Base-by-base conservation (phyloP, 64 coral and sea anemone genomes). In the Acropora yongei region DNA sequence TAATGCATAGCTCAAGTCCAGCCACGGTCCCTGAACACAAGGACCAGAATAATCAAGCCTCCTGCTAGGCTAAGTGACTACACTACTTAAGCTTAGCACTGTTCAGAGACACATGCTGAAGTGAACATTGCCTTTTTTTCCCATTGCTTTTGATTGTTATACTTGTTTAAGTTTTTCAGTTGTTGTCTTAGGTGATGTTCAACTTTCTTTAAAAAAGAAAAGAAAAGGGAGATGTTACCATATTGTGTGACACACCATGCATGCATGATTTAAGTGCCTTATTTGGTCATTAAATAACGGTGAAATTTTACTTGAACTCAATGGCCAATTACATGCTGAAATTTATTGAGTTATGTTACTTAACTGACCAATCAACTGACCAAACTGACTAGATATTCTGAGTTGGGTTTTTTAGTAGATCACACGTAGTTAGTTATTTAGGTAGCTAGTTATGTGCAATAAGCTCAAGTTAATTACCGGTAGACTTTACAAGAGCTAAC, bases 401-500 rank as follows among this genome's bases (percentile, higher is more conserved):
- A 43, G 61, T 72, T 87, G 68, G 44, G 14, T 55, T 87, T 75
- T 72, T 73, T 30, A 72, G 68, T 87, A 87, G 68, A 87, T 75
- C 74, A 87, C 82, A 61, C 14, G 50, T 47, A 77, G 74, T 77
- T 77, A 77, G 74, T 77, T 77, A 77, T 77, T 77, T 77, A 77
- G 74, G 57, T 75, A 73, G 85, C 85, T 87, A 87, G 85, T 87
- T 87, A 87, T 55, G 1, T 55, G 9, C 50, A 55, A 1, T 88
- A 88, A 88, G 50, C 10, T 78, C 14, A 58, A 88, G 50, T 88
- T 53, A 53, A 53, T 53, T 30, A 30, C 30, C 30, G 30, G 30
- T 53, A 53, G 50, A 6, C 8, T 53, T 53, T 53, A 55, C 5
- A 76, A 71, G 75, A 76, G 86, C 75, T 76, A 88, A 76, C 49